These are phyloP conservation scores for Pseudopipra pipra DNA, from an alignment of 2,113 vertebrate genomes.

Conservation along the genomic window DNA sequence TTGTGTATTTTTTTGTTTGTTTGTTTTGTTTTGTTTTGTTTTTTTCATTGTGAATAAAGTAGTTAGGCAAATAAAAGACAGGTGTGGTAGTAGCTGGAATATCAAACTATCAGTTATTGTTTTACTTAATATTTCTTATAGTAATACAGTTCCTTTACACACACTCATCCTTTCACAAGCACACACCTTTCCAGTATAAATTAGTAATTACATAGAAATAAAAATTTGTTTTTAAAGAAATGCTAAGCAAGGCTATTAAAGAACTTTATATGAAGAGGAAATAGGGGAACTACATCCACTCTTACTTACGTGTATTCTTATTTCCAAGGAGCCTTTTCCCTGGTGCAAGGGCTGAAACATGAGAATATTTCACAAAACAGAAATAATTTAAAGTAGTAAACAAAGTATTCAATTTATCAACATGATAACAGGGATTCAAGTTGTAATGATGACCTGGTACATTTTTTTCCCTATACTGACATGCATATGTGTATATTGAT, in stretches of 20 bases:
- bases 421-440: not conserved
- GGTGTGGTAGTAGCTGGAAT: not conserved
- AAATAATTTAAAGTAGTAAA: not conserved
- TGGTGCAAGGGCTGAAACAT: not conserved
- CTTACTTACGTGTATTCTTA: accelerated
- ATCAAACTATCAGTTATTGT: not conserved
- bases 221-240: not conserved
- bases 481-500: not conserved
- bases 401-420: not conserved
- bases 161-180: not conserved
- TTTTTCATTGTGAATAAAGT: not conserved
- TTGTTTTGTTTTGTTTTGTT: not conserved
- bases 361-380: not conserved
- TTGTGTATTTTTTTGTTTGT: not conserved
- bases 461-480: not conserved
- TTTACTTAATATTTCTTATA: not conserved
- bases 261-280: not conserved
- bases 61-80: not conserved
- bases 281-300: accelerated
- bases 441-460: not conserved
- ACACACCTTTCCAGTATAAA: not conserved
- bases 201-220: not conserved
- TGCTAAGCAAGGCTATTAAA: not conserved
- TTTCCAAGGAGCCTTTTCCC: not conserved
- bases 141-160: not conserved